Evolutionary conservation across 2,797 vertebrate genomes (phyloP), one percentile per base, ranked within the genome.

Genomic region (Poecile montanus): DNA sequence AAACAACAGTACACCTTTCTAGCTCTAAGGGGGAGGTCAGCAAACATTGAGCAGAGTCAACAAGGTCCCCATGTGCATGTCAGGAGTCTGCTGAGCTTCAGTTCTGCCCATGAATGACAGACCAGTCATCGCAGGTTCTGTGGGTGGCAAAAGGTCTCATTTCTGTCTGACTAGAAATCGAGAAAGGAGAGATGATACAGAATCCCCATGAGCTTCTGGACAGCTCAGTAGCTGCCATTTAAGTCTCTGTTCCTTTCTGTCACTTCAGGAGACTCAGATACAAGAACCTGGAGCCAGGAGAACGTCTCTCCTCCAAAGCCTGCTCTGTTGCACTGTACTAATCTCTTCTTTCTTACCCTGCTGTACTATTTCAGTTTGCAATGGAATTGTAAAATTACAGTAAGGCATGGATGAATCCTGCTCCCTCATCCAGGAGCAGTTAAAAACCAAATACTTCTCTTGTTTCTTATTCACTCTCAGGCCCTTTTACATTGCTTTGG

Each of bases 401-500:
- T 67, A 82, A 73, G 48, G 77, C 80, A 82, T 67, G 16, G 67
- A 91, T 79, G 66, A 86, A 94, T 86, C 77, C 83, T 85, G 74
- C 29, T 86, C 73, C 45, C 71, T 87, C 36, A 91, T 76, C 79
- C 60, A 94, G 40, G 5, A 42, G 26, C 54, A 94, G 88, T 81
- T 94, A 95, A 88, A 96, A 53, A 7, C 45, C 63, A 91, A 90
- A 76, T 45, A 89, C 81, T 90, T 94, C 48, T 90, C 83, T 54
- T 68, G 40, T 85, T 96, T 84, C 40, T 79, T 90, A 91, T 94
- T 94, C 90, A 79, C 19, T 84, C 82, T 9, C 40, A 79, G 77
- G 93, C 67, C 80, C 94, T 94, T 96, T 93, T 93, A 76, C 85
- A 61, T 45, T 42, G 34, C 48, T 95, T 81, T 91, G 83, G 80